These are phyloP conservation scores for Antennarius striatus DNA, from an alignment of 2,113 vertebrate genomes.

Conservation along the genomic window DNA sequence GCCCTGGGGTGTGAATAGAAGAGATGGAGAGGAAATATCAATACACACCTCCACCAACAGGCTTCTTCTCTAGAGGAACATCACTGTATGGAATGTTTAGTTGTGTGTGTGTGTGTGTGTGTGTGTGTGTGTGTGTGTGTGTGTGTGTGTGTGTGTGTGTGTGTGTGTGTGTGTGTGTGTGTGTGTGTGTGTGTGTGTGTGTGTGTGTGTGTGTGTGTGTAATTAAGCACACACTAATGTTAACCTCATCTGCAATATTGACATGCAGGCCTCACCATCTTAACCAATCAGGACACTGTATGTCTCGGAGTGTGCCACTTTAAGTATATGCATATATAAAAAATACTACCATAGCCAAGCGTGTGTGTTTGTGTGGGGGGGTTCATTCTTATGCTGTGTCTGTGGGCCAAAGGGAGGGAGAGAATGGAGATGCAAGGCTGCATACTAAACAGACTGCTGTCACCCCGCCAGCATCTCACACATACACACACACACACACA, in stretches of 20 bases:
- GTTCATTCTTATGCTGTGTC: slow-evolving; percentile 65
- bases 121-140: not conserved
- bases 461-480: slow-evolving; percentile 60
- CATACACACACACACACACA: slow-evolving; percentile 33
- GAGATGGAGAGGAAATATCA: slow-evolving; percentile 51
- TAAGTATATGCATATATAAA: slow-evolving; percentile 29
- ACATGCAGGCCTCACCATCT: slow-evolving; percentile 32
- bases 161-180: slow-evolving; percentile 5
- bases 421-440: slow-evolving; percentile 66
- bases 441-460: slow-evolving; percentile 77
- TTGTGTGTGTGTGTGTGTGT: slow-evolving; percentile 1
- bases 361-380: slow-evolving; percentile 13
- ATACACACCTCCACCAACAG: slow-evolving; percentile 52
- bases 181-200: not conserved
- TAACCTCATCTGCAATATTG: slow-evolving; percentile 26
- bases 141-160: not conserved
- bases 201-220: not conserved
- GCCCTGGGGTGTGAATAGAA: slow-evolving; percentile 54
- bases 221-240: slow-evolving; percentile 27
- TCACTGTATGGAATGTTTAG: slow-evolving; percentile 7
- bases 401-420: slow-evolving; percentile 64
- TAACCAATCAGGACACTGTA: slow-evolving; percentile 35
- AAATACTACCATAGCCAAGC: not conserved
- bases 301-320: slow-evolving; percentile 21
- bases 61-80: slow-evolving; percentile 26